Conservation (phyloP, 2,113 vertebrate genomes). For the Microcebus jonahi region DNA sequence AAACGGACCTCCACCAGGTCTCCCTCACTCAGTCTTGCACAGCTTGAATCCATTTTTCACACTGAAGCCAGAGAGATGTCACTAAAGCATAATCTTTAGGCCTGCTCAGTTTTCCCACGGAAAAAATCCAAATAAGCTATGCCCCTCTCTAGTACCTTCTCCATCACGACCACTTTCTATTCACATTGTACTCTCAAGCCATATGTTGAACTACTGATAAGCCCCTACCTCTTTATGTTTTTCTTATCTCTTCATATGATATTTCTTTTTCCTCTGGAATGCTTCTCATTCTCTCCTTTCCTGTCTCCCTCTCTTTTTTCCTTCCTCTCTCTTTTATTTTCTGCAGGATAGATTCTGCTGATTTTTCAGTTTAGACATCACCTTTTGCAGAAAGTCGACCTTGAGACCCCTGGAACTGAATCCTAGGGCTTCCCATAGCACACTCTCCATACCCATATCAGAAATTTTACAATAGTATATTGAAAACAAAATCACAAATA, state of each 20-base stretch:
- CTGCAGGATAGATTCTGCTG: neutral
- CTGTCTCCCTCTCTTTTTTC: neutral
- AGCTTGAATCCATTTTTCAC: conserved; percentile 6
- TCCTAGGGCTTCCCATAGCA: neutral
- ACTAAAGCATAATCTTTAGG: neutral
- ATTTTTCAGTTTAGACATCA: neutral
- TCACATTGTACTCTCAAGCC: neutral
- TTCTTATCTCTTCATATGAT: neutral
- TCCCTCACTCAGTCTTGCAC: neutral
- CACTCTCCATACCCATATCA: neutral
- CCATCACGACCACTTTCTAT: neutral
- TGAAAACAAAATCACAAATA: neutral
- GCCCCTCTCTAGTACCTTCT: neutral
- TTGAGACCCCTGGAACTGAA: neutral
- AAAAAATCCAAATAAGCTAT: neutral
- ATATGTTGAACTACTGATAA: neutral
- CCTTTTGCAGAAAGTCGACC: neutral
- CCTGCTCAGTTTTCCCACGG: neutral
- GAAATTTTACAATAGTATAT: neutral
- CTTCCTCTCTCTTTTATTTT: neutral
- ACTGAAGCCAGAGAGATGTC: neutral
- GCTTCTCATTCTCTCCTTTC: neutral
- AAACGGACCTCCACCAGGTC: neutral
- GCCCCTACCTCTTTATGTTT: neutral
- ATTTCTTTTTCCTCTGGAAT: neutral